Evolutionary conservation across 2,797 vertebrate genomes (phyloP).

Genomic region (Poecilia gillii): DNA sequence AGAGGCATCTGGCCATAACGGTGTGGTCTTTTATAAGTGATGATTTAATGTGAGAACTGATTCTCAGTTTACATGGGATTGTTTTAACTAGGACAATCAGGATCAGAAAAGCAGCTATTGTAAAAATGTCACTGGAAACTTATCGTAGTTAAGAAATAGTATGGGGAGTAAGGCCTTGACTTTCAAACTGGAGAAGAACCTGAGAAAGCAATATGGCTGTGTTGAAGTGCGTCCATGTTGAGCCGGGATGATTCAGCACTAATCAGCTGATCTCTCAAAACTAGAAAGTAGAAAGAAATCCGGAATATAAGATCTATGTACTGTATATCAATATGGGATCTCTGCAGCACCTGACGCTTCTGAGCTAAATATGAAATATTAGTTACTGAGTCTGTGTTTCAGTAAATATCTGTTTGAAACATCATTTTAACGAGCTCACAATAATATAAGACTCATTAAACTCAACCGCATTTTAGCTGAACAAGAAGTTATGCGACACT

Average conservation of each 20-base stretch:
- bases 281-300: conserved; percentile 9
- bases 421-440: not conserved
- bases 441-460: not conserved
- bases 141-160: not conserved
- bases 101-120: conserved; percentile 15
- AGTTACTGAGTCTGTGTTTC: not conserved
- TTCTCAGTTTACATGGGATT: not conserved
- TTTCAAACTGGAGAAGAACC: conserved; percentile 8
- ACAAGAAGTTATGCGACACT: not conserved
- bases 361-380: not conserved
- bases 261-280: conserved; percentile 42
- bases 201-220: conserved; percentile 15
- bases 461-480: not conserved
- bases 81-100: not conserved
- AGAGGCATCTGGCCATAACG: not conserved
- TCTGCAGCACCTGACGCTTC: not conserved
- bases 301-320: not conserved
- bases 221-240: conserved; percentile 19
- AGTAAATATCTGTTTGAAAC: not conserved
- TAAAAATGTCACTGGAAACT: conserved; percentile 7
- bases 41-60: conserved; percentile 12
- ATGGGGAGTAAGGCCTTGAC: not conserved
- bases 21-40: not conserved
- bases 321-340: not conserved
- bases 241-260: conserved; percentile 39